These are phyloP conservation scores for Brachypalpus laphriformis DNA, from an alignment of 2,888 invertebrate species.

Conservation along the genomic window DNA sequence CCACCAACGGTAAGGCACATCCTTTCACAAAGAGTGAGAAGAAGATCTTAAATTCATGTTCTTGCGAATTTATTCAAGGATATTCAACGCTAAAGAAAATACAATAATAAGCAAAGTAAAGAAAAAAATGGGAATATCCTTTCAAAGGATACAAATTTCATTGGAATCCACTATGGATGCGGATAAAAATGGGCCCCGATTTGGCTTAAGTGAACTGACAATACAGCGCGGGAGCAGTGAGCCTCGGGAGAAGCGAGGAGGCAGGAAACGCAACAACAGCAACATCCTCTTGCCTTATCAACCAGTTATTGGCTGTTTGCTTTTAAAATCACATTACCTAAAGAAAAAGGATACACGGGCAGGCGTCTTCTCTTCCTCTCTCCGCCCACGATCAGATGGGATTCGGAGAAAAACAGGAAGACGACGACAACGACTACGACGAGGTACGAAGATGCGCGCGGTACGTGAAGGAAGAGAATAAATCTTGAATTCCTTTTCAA, in stretches of 20 bases:
- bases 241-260: not conserved
- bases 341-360: constrained; percentile 11
- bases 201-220: constrained; percentile 72
- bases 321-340: constrained; percentile 70
- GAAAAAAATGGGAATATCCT: constrained; percentile 22
- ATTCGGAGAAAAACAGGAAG: constrained; percentile 20
- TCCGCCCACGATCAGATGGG: constrained; percentile 6
- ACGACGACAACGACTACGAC: constrained; percentile 1
- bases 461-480: constrained; percentile 43
- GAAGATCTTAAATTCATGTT: constrained; percentile 60
- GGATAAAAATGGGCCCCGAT: constrained; percentile 69
- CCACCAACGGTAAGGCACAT: constrained; percentile 27
- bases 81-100: constrained; percentile 57
- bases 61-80: constrained; percentile 68
- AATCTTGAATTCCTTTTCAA: constrained; percentile 58
- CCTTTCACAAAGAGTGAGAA: constrained; percentile 10
- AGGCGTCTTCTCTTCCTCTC: not conserved
- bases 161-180: constrained; percentile 62
- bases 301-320: constrained; percentile 70
- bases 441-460: constrained; percentile 1
- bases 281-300: constrained; percentile 64
- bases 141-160: constrained; percentile 69
- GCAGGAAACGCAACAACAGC: constrained; percentile 38
- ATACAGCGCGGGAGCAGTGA: constrained; percentile 6
- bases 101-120: constrained; percentile 48